Conservation (phyloP, 2,113 vertebrate genomes). For the Aegypius monachus region DNA sequence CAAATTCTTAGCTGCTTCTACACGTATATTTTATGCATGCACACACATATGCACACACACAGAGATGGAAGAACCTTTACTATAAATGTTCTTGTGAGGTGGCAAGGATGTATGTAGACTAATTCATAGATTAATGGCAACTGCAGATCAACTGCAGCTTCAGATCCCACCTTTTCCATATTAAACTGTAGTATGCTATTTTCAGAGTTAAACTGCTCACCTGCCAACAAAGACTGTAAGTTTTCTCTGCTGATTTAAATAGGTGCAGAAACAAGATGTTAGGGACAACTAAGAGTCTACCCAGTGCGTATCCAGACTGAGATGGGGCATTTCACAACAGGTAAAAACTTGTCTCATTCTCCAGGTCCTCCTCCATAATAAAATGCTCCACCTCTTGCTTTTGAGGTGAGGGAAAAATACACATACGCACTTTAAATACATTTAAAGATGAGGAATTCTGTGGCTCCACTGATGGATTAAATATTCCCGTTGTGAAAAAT, state of each 20-base stretch:
- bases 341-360: neutral
- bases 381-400: neutral
- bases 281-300: neutral
- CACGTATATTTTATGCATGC: neutral
- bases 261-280: neutral
- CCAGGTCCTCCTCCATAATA: neutral
- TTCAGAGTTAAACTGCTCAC: neutral
- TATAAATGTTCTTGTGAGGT: neutral
- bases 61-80: neutral
- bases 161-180: neutral
- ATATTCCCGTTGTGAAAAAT: neutral
- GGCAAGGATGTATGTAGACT: neutral
- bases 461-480: neutral
- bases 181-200: neutral
- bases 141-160: neutral
- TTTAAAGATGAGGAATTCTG: neutral
- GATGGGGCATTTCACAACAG: neutral
- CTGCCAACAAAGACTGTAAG: neutral
- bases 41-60: neutral
- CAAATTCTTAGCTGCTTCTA: neutral
- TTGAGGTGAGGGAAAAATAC: neutral
- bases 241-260: neutral
- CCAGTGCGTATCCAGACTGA: neutral
- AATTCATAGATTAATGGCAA: neutral
- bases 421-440: neutral